phyloP scores from a whole-genome alignment of 2,113 vertebrate genomes.

The Balaenoptera acutorostrata region DNA sequence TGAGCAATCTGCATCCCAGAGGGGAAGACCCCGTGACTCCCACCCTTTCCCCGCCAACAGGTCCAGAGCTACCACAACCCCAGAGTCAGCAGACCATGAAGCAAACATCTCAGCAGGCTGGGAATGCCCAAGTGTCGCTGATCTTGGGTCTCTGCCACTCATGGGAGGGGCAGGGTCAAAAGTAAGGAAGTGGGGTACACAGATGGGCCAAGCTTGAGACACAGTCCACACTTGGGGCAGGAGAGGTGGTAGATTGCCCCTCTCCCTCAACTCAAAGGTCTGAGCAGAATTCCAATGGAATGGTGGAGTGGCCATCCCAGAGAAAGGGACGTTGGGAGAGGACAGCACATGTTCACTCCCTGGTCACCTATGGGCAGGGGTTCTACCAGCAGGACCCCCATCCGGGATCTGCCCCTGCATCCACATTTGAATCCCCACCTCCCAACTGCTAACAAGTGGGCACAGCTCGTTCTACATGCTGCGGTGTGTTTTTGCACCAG shows the following conservation, averaged over 20 bases:
- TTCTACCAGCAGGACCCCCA: not conserved
- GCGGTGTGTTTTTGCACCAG: not conserved
- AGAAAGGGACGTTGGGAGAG: not conserved
- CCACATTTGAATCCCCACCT: not conserved
- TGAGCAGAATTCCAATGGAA: not conserved
- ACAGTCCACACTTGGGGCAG: no score
- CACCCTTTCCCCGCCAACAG: not conserved
- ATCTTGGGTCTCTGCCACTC: not conserved
- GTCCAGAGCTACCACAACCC: not conserved
- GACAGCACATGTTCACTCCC: fast-evolving
- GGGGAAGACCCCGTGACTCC: not conserved
- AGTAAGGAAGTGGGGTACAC: not conserved
- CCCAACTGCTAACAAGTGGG: not conserved
- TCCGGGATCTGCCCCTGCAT: not conserved
- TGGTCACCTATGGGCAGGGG: not conserved
- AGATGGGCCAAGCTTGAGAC: not conserved
- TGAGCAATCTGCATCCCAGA: not conserved
- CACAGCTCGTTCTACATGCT: fast-evolving
- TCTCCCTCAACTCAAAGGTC: not conserved
- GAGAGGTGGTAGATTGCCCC: not conserved
- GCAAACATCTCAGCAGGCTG: not conserved
- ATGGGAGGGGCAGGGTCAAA: not conserved
- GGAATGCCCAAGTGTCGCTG: not conserved
- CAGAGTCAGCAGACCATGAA: not conserved
- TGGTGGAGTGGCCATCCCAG: no score